Base-by-base conservation (phyloP, 2,888 invertebrate species). In the Adela reaumurella region DNA sequence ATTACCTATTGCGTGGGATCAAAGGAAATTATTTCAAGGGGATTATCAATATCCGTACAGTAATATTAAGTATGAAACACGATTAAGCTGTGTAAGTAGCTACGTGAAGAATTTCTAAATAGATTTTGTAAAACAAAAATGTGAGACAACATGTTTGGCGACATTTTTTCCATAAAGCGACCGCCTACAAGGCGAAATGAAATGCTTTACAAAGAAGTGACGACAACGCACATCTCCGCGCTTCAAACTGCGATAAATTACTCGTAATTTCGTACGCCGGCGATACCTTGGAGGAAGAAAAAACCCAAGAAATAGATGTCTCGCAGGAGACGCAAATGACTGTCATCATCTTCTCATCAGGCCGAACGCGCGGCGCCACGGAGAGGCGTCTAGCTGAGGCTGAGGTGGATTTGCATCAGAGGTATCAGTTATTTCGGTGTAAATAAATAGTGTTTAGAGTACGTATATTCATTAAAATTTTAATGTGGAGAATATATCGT, bases 281-380 rank as follows among this genome's bases (percentile, higher is more conserved):
- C 74, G 74, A 76, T 78, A 78, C 78, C 77, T 77, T 74, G 70
- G 73, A 69, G 62, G 68, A 65, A 70, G 71, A 76, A 78, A 78
- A 77, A 78, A 78, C 72, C 68, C 68, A 76, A 73, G 72, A 76
- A 76, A 77, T 76, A 78, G 77, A 74, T 77, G 77, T 78, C 78
- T 77, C 67, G 77, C 74, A 74, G 78, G 74, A 35, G 74, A 76
- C 78, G 77, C 74, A 78, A 78, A 78, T 78, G 72, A 77, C 72
- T 62, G 71, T 77, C 74, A 78, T 78, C 78, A 78, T 78, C 76
- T 77, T 77, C 78, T 77, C 78, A 78, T 78, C 78, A 78, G 68
- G 61, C 67, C 62, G 74, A 72, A 73, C 71, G 69, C 63, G 67
- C 71, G n/a, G n/a, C n/a, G n/a, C n/a, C n/a, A n/a, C n/a, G n/a